Percentiles rank a stretch among this genome's conserved stretches.
These are phyloP conservation scores for Homalodisca vitripennis DNA, from an alignment of 1,140 invertebrate genomes.

Conservation along the genomic window DNA sequence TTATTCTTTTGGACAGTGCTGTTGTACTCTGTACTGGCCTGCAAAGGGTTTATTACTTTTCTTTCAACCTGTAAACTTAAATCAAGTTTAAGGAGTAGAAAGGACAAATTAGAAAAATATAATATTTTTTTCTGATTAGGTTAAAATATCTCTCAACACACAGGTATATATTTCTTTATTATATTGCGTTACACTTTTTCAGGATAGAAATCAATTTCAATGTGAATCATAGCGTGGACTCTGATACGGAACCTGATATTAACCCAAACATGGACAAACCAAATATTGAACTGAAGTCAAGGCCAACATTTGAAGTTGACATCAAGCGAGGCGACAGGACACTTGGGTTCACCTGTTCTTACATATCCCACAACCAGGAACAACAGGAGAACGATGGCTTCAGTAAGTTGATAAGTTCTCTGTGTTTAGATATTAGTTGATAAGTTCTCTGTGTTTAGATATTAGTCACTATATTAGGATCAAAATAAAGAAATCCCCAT, in stretches of 20 bases:
- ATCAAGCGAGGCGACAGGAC: constrained; percentile 71
- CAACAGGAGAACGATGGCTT: constrained; percentile 63
- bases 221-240: constrained; percentile 87
- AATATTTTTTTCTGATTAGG: too few relatives aligned
- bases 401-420: constrained; percentile 53
- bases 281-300: constrained; percentile 80
- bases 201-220: constrained; percentile 79
- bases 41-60: not conserved
- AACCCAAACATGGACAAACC: constrained; percentile 62
- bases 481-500: too few relatives aligned
- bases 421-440: too few relatives aligned
- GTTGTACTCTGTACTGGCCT: not conserved
- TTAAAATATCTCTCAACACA: not conserved
- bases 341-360: constrained; percentile 81
- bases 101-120: not conserved
- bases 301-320: constrained; percentile 84
- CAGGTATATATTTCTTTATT: too few relatives aligned
- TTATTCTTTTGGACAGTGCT: not conserved
- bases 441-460: too few relatives aligned
- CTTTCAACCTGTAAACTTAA: not conserved
- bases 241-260: constrained; percentile 65
- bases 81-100: not conserved
- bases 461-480: too few relatives aligned
- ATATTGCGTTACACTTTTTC: constrained; percentile 39
- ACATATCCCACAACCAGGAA: constrained; percentile 56